phyloP scores from a whole-genome alignment of 2,888 invertebrate species.

The Noctua fimbriata region DNA sequence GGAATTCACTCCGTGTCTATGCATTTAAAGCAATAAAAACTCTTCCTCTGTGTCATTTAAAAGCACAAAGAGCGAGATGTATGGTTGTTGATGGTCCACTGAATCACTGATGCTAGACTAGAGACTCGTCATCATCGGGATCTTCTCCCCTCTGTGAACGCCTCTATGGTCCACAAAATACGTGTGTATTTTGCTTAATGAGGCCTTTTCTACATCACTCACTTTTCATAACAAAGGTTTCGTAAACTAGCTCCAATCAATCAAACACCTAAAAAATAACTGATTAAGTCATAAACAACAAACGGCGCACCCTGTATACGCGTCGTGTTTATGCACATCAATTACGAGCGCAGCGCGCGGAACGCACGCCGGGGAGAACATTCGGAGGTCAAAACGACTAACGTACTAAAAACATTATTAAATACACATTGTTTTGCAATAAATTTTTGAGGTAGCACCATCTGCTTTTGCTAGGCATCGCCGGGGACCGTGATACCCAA shows the following conservation, averaged over 20 bases:
- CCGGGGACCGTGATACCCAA: not conserved
- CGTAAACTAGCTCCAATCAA: not conserved
- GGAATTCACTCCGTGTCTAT: not conserved
- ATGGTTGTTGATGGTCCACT: not conserved
- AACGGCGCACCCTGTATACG: slow-evolving; percentile 74
- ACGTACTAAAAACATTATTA: slow-evolving; percentile 52
- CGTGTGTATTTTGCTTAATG: not conserved
- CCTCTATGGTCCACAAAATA: not conserved
- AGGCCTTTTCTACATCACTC: not conserved
- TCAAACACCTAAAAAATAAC: not conserved
- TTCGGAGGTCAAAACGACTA: slow-evolving; percentile 82
- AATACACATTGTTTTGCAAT: slow-evolving; percentile 62
- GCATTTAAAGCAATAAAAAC: not conserved
- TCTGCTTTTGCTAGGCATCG: not conserved
- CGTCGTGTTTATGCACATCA: slow-evolving; percentile 88
- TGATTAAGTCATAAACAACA: slow-evolving; percentile 52
- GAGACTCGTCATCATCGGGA: not conserved
- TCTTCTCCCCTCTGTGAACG: not conserved
- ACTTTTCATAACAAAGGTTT: not conserved
- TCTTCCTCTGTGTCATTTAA: not conserved
- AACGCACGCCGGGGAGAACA: slow-evolving; percentile 79
- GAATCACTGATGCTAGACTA: not conserved
- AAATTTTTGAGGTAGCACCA: slow-evolving; percentile 23
- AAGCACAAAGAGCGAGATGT: not conserved
- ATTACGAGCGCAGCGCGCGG: slow-evolving; percentile 88